phyloP scores from a whole-genome alignment of 37 sponge, comb jelly and placozoan genomes.

The Axinella damicornis region DNA sequence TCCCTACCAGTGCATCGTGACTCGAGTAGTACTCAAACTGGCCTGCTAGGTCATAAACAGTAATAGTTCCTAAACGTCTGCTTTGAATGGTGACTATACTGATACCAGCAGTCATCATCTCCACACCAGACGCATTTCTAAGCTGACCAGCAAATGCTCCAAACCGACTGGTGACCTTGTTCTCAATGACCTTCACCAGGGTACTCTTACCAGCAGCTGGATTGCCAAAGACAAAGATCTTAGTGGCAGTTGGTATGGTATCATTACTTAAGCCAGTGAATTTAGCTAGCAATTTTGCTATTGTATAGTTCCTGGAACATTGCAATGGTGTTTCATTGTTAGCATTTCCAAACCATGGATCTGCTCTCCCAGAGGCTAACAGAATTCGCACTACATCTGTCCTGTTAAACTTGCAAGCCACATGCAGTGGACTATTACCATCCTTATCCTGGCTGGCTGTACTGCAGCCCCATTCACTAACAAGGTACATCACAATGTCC shows the following conservation, averaged over 20 bases:
- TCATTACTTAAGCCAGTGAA: not conserved
- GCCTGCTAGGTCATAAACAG: slow-evolving; percentile 50
- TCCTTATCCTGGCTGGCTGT: no score
- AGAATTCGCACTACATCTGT: not conserved
- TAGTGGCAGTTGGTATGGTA: not conserved
- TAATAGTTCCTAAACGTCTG: slow-evolving; percentile 12
- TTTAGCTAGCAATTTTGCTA: no score
- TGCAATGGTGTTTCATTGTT: not conserved
- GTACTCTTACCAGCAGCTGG: slow-evolving; percentile 45
- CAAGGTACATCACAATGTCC: no score
- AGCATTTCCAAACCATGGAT: not conserved
- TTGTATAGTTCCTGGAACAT: not conserved
- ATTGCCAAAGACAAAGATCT: slow-evolving; percentile 27
- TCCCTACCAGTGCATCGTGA: slow-evolving; percentile 29
- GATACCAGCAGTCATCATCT: slow-evolving; percentile 42
- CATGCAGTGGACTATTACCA: not conserved
- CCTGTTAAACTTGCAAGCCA: not conserved
- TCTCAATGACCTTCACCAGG: slow-evolving; percentile 17
- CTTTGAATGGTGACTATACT: not conserved
- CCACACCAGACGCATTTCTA: not conserved
- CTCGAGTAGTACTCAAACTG: slow-evolving; percentile 47
- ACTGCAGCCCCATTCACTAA: no score
- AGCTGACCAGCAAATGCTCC: not conserved
- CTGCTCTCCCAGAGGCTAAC: not conserved
- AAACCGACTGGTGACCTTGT: not conserved